phyloP scores from a whole-genome alignment of 2,113 vertebrate genomes.

The Podilymbus podiceps region DNA sequence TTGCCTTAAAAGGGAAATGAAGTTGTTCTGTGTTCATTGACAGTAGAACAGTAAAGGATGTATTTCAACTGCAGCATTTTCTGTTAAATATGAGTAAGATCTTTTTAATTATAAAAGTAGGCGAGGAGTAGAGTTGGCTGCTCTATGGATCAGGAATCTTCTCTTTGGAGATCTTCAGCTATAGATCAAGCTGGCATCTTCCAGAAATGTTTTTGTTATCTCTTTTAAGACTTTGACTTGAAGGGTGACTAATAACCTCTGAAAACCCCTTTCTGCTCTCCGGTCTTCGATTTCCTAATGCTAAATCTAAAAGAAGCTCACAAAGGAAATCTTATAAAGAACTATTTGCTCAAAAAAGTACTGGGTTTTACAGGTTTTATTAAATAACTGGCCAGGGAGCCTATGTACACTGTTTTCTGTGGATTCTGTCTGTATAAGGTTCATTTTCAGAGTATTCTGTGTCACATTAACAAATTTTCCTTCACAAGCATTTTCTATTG shows the following conservation, averaged over 20 bases:
- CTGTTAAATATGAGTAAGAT: neutral
- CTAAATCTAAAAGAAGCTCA: neutral
- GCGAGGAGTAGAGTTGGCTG: fast-evolving
- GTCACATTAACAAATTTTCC: neutral
- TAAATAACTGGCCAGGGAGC: neutral
- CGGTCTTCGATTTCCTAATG: neutral
- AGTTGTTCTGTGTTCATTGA: neutral
- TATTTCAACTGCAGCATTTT: neutral
- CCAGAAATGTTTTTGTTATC: neutral
- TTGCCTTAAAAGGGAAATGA: neutral
- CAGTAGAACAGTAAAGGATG: neutral
- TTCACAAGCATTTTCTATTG: neutral
- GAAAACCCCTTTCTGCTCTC: neutral
- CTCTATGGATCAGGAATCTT: neutral
- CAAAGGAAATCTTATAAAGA: neutral
- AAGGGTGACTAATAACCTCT: neutral
- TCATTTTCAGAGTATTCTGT: neutral
- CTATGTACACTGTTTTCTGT: neutral
- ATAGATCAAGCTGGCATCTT: neutral
- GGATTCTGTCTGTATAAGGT: neutral
- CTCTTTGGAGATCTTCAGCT: neutral
- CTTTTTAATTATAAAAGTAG: neutral
- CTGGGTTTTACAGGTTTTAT: neutral
- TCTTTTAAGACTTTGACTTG: neutral
- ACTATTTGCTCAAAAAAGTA: neutral